phyloP scores from a whole-genome alignment of 2,113 vertebrate species.

The Cottus gobio region DNA sequence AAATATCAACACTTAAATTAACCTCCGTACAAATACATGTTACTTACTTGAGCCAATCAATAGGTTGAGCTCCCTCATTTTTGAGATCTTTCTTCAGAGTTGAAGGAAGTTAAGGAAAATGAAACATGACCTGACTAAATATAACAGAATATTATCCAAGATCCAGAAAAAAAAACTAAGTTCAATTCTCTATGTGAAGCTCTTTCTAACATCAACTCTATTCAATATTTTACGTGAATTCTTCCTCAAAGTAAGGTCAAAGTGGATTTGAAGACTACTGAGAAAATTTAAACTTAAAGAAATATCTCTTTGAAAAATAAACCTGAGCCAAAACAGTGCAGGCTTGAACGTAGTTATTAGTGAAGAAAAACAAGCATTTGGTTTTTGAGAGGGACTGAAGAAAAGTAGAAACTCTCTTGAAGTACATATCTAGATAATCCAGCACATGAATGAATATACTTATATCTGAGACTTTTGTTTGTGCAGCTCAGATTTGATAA shows the following conservation, averaged over 20 bases:
- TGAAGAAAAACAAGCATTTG: slow-evolving; percentile 16
- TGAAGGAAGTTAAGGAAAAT: slow-evolving; percentile 36
- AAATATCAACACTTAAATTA: not conserved
- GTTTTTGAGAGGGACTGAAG: slow-evolving; percentile 3
- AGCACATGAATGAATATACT: not conserved
- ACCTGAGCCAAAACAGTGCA: not conserved
- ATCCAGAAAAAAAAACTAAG: not conserved
- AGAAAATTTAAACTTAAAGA: slow-evolving; percentile 37
- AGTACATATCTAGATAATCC: not conserved
- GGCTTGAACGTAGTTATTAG: slow-evolving; percentile 4
- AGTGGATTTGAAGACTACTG: slow-evolving; percentile 29
- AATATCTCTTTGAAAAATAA: slow-evolving; percentile 23
- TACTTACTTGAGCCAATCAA: slow-evolving; percentile 20
- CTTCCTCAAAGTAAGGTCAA: slow-evolving; percentile 44
- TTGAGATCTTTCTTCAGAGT: slow-evolving; percentile 29
- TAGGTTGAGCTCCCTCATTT: not conserved
- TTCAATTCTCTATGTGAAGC: slow-evolving; percentile 19
- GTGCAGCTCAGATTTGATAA: slow-evolving; percentile 20
- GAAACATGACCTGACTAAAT: slow-evolving; percentile 26
- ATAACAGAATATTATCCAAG: not conserved
- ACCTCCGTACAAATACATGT: slow-evolving; percentile 7
- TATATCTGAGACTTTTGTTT: slow-evolving; percentile 6
- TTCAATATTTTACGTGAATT: slow-evolving; percentile 30
- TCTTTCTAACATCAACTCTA: slow-evolving; percentile 40
- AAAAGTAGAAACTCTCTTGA: not conserved